Conservation (phyloP, 1,140 invertebrate species). For the Amyelois transitella region DNA sequence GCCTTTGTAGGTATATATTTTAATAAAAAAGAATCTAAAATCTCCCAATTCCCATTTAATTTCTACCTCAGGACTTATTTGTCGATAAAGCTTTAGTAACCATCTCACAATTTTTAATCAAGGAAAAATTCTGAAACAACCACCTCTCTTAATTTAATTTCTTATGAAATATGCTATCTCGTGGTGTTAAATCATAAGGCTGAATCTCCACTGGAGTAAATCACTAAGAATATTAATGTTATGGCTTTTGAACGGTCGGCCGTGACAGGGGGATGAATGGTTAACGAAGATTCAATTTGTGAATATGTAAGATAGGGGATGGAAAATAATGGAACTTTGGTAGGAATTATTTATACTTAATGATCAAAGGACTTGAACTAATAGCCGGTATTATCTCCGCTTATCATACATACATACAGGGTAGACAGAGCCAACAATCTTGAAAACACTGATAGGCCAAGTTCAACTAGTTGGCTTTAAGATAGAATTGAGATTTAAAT, state of each 20-base stretch:
- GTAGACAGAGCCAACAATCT: no score
- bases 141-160: neutral
- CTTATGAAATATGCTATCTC: slow-evolving; percentile 13
- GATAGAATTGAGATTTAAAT: no score
- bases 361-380: no score
- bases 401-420: neutral
- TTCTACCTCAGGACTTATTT: no score
- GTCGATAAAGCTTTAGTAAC: no score
- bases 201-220: slow-evolving; percentile 14
- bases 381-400: neutral
- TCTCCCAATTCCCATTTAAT: no score
- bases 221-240: slow-evolving; percentile 15
- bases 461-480: no score
- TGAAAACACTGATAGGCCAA: no score
- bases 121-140: neutral
- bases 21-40: no score
- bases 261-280: slow-evolving; percentile 4
- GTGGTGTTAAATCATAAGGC: slow-evolving; percentile 13
- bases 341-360: neutral
- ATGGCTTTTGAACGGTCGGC: slow-evolving; percentile 1
- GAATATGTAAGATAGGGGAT: neutral
- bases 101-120: no score
- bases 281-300: slow-evolving; percentile 5
- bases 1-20: no score
- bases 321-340: neutral